These are phyloP conservation scores for Griposia aprilina DNA, from an alignment of 2,888 invertebrate species.

Conservation along the genomic window DNA sequence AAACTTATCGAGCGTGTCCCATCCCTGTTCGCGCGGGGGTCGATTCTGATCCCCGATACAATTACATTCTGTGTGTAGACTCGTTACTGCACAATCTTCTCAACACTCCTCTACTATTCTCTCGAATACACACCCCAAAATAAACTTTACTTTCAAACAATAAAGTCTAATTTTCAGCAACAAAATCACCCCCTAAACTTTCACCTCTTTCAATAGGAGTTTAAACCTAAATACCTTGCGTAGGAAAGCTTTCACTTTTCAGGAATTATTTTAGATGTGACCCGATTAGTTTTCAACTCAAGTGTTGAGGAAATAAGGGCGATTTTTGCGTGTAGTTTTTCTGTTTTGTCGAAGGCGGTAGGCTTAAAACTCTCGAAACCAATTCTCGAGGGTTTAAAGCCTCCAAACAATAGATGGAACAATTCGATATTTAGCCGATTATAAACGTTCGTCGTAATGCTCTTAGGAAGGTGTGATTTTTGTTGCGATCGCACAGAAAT, in stretches of 20 bases:
- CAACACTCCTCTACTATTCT: conserved; percentile 78
- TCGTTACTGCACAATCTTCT: conserved; percentile 89
- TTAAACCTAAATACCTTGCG: conserved; percentile 90
- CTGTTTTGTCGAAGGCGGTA: conserved; percentile 86
- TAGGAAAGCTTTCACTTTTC: conserved; percentile 90
- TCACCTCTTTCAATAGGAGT: conserved; percentile 90
- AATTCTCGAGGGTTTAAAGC: conserved; percentile 88
- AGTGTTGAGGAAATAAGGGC: conserved; percentile 69
- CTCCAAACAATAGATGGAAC: conserved; percentile 88
- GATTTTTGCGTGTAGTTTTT: conserved; percentile 67
- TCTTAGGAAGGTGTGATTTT: conserved; percentile 89
- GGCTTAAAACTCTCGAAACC: conserved; percentile 90
- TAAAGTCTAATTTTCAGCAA: conserved; percentile 73
- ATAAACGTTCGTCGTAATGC: conserved; percentile 87
- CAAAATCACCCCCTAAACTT: conserved; percentile 82
- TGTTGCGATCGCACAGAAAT: conserved; percentile 75
- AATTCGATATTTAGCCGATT: conserved; percentile 90
- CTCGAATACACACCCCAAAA: conserved; percentile 68
- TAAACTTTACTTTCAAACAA: conserved; percentile 67
- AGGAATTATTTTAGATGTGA: conserved; percentile 84
- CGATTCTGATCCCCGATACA: conserved; percentile 89
- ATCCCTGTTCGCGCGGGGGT: conserved; percentile 77
- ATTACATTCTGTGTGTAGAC: conserved; percentile 88
- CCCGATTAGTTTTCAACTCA: conserved; percentile 75
- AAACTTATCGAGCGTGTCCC: conserved; percentile 74